Percentiles rank a stretch among this genome's conserved stretches.
Evolutionary conservation across 2,888 invertebrate species (phyloP).

Genomic region (Drosophila paracracens): DNA sequence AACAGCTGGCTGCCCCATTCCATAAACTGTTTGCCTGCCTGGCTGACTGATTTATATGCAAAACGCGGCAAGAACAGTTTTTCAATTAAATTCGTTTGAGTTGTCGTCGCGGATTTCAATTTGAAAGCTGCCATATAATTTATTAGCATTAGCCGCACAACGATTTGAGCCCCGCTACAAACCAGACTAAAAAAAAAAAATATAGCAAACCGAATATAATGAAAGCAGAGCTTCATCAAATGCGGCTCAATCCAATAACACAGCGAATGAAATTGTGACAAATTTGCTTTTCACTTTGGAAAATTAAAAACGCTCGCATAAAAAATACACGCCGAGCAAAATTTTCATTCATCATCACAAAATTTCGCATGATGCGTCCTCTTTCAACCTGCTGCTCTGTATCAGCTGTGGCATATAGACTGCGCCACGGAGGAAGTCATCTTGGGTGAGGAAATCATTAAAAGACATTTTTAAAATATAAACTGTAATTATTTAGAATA

Average conservation of each 20-base stretch:
- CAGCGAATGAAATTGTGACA: constrained; percentile 67
- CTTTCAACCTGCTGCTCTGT: constrained; percentile 29
- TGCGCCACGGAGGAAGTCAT: neutral
- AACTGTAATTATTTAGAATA: neutral
- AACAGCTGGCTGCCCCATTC: constrained; percentile 12
- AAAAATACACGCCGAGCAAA: constrained; percentile 45
- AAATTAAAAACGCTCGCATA: constrained; percentile 74
- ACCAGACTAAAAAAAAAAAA: constrained; percentile 18
- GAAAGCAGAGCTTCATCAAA: constrained; percentile 65
- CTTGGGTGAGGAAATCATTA: neutral
- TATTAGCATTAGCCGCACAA: constrained; percentile 76
- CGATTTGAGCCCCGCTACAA: constrained; percentile 59
- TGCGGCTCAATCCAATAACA: constrained; percentile 77
- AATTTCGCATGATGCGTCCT: constrained; percentile 53
- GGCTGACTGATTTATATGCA: constrained; percentile 73
- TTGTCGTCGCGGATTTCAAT: constrained; percentile 77
- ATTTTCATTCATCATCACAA: constrained; percentile 75
- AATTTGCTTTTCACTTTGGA: constrained; percentile 78
- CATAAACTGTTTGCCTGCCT: constrained; percentile 12
- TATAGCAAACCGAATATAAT: constrained; percentile 49
- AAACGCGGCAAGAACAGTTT: constrained; percentile 76
- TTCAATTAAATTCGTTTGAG: constrained; percentile 79
- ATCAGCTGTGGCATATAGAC: neutral
- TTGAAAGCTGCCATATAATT: constrained; percentile 78
- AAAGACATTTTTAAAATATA: neutral